Evolutionary conservation across 2,888 invertebrate species (phyloP).

Genomic region (Watsonalla cultraria): DNA sequence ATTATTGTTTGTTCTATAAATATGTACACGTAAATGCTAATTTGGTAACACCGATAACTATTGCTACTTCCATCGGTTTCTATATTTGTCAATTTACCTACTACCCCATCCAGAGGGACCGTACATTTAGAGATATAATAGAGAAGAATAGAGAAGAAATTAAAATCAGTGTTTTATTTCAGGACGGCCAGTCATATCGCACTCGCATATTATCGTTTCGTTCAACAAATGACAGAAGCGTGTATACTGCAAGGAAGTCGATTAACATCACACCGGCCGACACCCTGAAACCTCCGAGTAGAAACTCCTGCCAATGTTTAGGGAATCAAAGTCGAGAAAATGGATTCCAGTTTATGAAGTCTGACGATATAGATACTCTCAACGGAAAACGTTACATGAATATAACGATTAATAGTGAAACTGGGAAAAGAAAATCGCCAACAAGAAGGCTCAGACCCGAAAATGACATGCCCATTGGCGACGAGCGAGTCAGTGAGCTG

Average conservation of each 20-base stretch:
- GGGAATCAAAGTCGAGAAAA: conserved; percentile 49
- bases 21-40: too few relatives aligned
- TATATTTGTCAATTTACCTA: too few relatives aligned
- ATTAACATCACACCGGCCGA: conserved; percentile 49
- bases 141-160: too few relatives aligned
- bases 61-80: too few relatives aligned
- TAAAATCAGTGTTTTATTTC: conserved; percentile 20
- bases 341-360: conserved; percentile 40
- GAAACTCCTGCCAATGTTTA: conserved; percentile 52
- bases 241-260: conserved; percentile 58
- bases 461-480: conserved; percentile 48
- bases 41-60: too few relatives aligned
- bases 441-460: conserved; percentile 29
- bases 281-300: conserved; percentile 39
- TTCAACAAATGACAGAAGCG: conserved; percentile 61
- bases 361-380: conserved; percentile 37
- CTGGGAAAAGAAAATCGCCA: conserved; percentile 34
- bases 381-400: conserved; percentile 31
- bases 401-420: conserved; percentile 24
- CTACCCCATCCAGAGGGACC: too few relatives aligned
- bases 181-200: conserved; percentile 70
- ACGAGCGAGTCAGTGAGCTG: conserved; percentile 65
- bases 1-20: too few relatives aligned
- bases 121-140: too few relatives aligned
- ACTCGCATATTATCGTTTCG: conserved; percentile 67